Conservation (phyloP, 2,113 vertebrate genomes). For the Paedocypris sp. region DNA sequence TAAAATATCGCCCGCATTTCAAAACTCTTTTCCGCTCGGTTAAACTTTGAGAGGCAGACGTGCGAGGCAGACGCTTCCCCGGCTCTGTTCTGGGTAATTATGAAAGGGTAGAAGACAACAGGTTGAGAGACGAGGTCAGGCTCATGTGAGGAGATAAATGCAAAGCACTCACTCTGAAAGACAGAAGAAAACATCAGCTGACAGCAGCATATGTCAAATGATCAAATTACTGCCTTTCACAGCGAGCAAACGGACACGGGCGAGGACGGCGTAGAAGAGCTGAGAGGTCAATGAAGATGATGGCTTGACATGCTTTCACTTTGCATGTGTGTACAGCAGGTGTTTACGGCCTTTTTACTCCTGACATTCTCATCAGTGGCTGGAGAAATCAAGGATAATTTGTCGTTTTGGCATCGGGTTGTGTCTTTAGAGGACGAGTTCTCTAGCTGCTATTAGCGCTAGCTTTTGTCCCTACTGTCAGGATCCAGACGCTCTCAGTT, state of each 20-base stretch:
- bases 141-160: constrained; percentile 23
- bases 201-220: constrained; percentile 20
- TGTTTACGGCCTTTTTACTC: background rate
- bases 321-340: constrained; percentile 5
- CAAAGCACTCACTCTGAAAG: constrained; percentile 16
- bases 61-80: constrained; percentile 9
- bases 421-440: background rate
- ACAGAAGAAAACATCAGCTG: constrained; percentile 13
- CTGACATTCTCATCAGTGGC: background rate
- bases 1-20: background rate
- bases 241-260: background rate
- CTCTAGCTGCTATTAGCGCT: too few species aligned
- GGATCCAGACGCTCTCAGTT: too few species aligned
- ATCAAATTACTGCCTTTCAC: constrained; percentile 27
- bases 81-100: constrained; percentile 16
- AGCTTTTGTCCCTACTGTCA: too few species aligned
- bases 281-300: constrained; percentile 14
- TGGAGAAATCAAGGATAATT: constrained; percentile 2
- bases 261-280: background rate
- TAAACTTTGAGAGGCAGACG: constrained; percentile 6
- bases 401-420: background rate
- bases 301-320: background rate
- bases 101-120: constrained; percentile 30
- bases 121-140: constrained; percentile 32
- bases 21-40: constrained; percentile 5